Evolutionary conservation across 92 coral and sea anemone genomes (phyloP).

Genomic region (Epizoanthus rinbou): DNA sequence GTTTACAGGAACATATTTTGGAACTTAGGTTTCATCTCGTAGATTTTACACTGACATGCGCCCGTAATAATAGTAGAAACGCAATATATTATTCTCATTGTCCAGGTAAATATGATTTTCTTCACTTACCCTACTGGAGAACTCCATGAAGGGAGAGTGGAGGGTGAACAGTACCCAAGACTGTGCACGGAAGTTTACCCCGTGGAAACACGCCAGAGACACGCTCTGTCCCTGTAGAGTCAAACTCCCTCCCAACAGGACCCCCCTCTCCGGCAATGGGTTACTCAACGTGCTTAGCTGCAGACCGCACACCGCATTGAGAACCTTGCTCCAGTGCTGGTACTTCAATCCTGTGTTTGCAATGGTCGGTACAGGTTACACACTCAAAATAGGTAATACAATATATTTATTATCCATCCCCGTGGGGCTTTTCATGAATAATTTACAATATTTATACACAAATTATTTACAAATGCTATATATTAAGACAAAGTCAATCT

Average conservation of each 20-base stretch:
- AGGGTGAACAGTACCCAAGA: conserved; percentile 95
- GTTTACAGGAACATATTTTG: too few species aligned
- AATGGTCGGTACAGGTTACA: neutral
- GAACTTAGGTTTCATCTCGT: too few species aligned
- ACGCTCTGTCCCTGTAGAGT: conserved; percentile 83
- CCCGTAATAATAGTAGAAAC: too few species aligned
- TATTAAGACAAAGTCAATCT: too few species aligned
- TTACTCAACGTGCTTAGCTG: conserved; percentile 72
- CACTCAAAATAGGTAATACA: neutral
- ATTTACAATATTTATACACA: too few species aligned
- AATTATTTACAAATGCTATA: too few species aligned
- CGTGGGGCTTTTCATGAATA: too few species aligned
- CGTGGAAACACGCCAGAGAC: conserved; percentile 95
- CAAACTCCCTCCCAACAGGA: conserved; percentile 89
- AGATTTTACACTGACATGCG: too few species aligned
- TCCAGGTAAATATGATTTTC: too few species aligned
- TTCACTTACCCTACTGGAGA: conserved; percentile 75
- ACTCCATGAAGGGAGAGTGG: conserved; percentile 75
- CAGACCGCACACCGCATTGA: conserved; percentile 79
- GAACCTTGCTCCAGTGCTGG: conserved; percentile 98
- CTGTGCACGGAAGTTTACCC: conserved; percentile 97
- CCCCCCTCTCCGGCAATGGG: conserved; percentile 93
- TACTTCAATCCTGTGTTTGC: conserved; percentile 79
- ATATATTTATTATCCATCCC: too few species aligned
- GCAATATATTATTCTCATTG: too few species aligned